These are phyloP conservation scores for Mobula birostris DNA, from an alignment of 2,113 vertebrate species.

Conservation along the genomic window DNA sequence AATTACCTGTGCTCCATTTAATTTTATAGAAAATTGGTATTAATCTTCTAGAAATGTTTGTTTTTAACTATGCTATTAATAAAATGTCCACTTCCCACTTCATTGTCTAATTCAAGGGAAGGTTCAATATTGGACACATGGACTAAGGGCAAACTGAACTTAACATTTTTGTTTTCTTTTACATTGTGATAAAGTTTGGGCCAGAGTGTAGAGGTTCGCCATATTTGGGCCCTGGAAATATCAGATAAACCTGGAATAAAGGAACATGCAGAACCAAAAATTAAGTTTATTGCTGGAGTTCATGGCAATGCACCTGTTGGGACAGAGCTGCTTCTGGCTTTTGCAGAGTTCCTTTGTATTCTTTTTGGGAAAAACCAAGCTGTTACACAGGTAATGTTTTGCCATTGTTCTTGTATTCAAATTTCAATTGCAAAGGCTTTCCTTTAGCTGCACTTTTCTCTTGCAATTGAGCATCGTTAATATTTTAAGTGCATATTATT, in stretches of 20 bases:
- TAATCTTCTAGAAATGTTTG: not conserved
- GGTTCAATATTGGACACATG: not conserved
- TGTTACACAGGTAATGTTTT: constrained; percentile 70
- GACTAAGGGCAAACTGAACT: not conserved
- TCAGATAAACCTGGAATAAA: constrained; percentile 78
- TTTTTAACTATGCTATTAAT: not conserved
- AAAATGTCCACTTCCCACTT: not conserved
- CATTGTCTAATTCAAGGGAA: not conserved
- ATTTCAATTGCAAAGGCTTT: not conserved
- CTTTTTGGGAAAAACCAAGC: constrained; percentile 84
- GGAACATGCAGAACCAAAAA: constrained; percentile 82
- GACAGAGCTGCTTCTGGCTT: constrained; percentile 83
- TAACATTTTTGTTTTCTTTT: constrained; percentile 28
- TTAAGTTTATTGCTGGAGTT: constrained; percentile 85
- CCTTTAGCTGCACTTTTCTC: too few relatives aligned
- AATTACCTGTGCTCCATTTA: not conserved
- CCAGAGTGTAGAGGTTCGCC: constrained; percentile 78
- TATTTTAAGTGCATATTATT: not conserved
- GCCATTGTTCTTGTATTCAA: not conserved
- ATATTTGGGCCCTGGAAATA: constrained; percentile 88
- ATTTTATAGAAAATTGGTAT: not conserved
- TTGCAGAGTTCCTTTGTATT: constrained; percentile 85
- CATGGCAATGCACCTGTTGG: constrained; percentile 90
- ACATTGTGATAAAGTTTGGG: constrained; percentile 65
- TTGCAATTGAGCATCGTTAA: too few relatives aligned